phyloP scores from a whole-genome alignment of 2,113 vertebrate species.

The Orycteropus afer region DNA sequence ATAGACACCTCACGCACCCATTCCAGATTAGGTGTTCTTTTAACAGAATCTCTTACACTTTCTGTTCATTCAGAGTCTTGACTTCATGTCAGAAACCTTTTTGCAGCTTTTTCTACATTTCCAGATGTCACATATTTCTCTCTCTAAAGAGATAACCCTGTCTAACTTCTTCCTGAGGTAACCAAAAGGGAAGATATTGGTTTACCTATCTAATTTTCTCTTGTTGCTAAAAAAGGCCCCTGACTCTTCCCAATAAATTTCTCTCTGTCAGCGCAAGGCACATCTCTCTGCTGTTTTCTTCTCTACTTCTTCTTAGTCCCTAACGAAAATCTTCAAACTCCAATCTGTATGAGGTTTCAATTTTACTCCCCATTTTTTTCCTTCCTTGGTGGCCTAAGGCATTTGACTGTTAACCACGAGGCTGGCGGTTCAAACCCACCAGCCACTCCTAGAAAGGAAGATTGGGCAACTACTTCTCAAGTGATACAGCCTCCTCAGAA shows the following conservation, averaged over 20 bases:
- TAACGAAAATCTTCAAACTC: conserved; percentile 71
- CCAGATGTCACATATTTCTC: conserved; percentile 40
- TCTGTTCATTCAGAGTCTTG: conserved; percentile 32
- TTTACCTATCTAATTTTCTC: conserved; percentile 66
- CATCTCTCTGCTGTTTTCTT: conserved; percentile 64
- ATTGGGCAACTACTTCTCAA: too few relatives aligned
- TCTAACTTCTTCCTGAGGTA: conserved; percentile 47
- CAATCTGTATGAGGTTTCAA: conserved; percentile 46
- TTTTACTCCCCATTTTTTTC: neutral
- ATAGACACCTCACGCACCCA: neutral
- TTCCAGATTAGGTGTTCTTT: conserved; percentile 46
- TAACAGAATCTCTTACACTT: neutral
- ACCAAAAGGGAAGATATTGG: conserved; percentile 69
- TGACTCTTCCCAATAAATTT: conserved; percentile 67
- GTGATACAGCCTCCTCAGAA: too few relatives aligned
- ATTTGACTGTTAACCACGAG: too few relatives aligned
- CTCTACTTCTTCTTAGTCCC: conserved; percentile 41
- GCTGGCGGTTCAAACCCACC: too few relatives aligned
- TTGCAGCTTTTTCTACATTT: neutral
- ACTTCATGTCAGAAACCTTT: conserved; percentile 45
- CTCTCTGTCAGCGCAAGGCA: conserved; percentile 58
- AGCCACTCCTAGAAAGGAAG: too few relatives aligned
- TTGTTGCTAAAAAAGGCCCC: conserved; percentile 53
- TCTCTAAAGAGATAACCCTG: conserved; percentile 33
- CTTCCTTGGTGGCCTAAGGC: too few relatives aligned